Percentiles rank a stretch among this genome's conserved stretches.
Evolutionary conservation across 1,140 invertebrate genomes (phyloP).

Genomic region (Pseudachorutes palmiensis): DNA sequence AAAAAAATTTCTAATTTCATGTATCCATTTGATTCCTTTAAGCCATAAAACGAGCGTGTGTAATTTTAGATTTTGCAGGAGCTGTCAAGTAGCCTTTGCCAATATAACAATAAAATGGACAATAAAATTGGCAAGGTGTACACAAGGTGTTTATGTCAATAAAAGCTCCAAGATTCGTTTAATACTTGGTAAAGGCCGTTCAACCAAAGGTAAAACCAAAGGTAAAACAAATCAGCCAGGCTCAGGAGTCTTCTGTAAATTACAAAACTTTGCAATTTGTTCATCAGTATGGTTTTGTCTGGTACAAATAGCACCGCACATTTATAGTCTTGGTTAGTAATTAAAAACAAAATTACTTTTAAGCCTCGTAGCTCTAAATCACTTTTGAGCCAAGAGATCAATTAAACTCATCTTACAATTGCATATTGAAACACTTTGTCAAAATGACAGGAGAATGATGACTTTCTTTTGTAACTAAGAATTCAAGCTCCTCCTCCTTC

Average conservation of each 20-base stretch:
- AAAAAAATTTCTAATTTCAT: background rate
- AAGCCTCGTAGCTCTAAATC: background rate
- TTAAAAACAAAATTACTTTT: conserved; percentile 4
- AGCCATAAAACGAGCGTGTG: too few relatives aligned
- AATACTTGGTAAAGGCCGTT: too few relatives aligned
- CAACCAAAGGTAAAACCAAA: too few relatives aligned
- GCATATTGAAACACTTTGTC: conserved; percentile 7
- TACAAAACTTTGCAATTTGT: background rate
- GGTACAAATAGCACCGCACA: conserved; percentile 1
- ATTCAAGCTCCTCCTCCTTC: background rate
- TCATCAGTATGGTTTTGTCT: too few relatives aligned
- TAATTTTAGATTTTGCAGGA: too few relatives aligned
- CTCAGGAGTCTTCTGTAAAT: background rate
- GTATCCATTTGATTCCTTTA: background rate
- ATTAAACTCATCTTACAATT: background rate
- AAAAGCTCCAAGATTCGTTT: too few relatives aligned
- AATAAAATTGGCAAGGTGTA: too few relatives aligned
- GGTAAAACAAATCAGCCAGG: background rate
- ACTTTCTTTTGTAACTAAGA: background rate
- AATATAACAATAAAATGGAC: background rate
- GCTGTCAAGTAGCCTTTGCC: background rate
- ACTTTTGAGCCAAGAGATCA: background rate
- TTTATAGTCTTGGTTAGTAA: conserved; percentile 1
- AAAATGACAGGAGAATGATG: background rate
- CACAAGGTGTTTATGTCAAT: too few relatives aligned